Percentiles rank a stretch among this genome's conserved stretches.
These are phyloP conservation scores for Cistogaster globosa DNA, from an alignment of 2,888 invertebrate species.

Conservation along the genomic window DNA sequence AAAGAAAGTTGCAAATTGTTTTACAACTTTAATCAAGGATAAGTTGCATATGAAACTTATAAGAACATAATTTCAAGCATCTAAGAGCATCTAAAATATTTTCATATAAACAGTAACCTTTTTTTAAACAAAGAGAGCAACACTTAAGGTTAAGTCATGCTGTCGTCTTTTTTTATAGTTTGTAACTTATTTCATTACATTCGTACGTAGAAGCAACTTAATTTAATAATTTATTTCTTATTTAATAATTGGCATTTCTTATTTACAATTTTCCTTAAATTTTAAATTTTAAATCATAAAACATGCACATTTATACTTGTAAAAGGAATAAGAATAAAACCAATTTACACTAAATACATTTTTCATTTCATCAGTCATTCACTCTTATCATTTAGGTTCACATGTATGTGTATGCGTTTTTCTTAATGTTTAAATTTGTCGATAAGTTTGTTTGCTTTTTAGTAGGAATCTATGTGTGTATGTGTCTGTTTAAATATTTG, in stretches of 20 bases:
- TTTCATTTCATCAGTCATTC: slow-evolving; percentile 26
- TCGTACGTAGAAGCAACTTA: background rate
- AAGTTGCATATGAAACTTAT: background rate
- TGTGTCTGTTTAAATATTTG: slow-evolving; percentile 57
- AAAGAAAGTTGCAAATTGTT: slow-evolving; percentile 9
- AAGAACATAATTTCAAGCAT: no score
- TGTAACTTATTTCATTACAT: slow-evolving; percentile 5
- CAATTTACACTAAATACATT: slow-evolving; percentile 13
- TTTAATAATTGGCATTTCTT: slow-evolving; percentile 50
- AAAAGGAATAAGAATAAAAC: slow-evolving; percentile 10
- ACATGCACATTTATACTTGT: background rate
- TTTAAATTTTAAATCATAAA: slow-evolving; percentile 14
- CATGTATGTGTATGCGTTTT: background rate
- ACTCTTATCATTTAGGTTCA: background rate
- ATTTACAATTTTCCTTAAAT: slow-evolving; percentile 46
- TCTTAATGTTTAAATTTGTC: background rate
- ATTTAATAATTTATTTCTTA: slow-evolving; percentile 13
- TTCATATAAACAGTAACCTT: background rate
- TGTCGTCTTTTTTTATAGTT: background rate
- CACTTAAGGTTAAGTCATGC: slow-evolving; percentile 60
- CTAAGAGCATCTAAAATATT: slow-evolving; percentile 38
- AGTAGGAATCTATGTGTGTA: background rate
- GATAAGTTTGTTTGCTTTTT: background rate
- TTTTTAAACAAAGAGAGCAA: background rate
- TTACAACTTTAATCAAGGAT: slow-evolving; percentile 5